These are phyloP conservation scores for Emys orbicularis DNA, from an alignment of 2,797 vertebrate species.

Conservation along the genomic window DNA sequence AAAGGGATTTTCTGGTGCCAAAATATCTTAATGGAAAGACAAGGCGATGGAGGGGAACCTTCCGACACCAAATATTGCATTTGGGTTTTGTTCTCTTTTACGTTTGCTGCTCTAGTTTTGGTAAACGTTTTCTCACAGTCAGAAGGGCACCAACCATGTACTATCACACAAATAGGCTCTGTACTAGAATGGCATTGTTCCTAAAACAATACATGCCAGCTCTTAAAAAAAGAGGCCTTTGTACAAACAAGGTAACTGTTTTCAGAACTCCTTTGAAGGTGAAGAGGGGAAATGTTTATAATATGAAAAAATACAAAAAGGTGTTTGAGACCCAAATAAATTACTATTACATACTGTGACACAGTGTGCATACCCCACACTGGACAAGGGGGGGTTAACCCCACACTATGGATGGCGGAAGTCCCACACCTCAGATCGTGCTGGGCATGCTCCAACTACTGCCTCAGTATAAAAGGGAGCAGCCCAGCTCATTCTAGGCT, in stretches of 20 bases:
- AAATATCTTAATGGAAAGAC: conserved; percentile 37
- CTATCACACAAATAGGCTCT: not conserved
- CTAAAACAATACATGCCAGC: not conserved
- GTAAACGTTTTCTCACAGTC: not conserved
- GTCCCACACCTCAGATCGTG: too few relatives aligned
- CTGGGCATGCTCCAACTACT: too few relatives aligned
- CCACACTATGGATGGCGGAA: too few relatives aligned
- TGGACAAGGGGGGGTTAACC: too few relatives aligned
- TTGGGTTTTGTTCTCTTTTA: conserved; percentile 51
- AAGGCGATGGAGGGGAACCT: conserved; percentile 23
- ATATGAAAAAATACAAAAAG: not conserved
- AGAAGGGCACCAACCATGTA: not conserved
- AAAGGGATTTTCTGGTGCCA: conserved; percentile 36
- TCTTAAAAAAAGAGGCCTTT: conserved; percentile 24
- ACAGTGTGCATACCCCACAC: too few relatives aligned
- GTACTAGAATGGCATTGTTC: not conserved
- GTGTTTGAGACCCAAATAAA: not conserved
- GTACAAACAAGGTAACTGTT: not conserved
- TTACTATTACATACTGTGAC: not conserved
- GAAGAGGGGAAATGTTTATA: not conserved
- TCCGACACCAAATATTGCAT: conserved; percentile 25
- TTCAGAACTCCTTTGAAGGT: conserved; percentile 12
- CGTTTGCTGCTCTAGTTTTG: conserved; percentile 44
- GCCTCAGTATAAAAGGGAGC: too few relatives aligned
- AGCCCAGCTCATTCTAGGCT: too few relatives aligned